Evolutionary conservation across 2,888 invertebrate genomes (phyloP).

Genomic region (Rhagium mordax): DNA sequence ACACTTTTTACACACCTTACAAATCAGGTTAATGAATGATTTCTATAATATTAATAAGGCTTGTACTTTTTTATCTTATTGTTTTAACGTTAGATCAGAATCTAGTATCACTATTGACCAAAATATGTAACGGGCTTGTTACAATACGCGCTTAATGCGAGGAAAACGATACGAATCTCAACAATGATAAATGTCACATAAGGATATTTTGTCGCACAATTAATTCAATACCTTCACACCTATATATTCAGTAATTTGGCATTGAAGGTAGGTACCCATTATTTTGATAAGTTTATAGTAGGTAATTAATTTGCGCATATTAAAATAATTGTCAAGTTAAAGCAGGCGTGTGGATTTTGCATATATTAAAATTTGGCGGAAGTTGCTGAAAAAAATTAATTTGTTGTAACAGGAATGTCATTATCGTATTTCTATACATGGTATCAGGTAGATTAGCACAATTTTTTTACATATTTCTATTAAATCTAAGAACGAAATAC

Average conservation of each 20-base stretch:
- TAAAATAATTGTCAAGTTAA: too few relatives aligned
- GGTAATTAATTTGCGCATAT: too few relatives aligned
- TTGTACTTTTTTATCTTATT: neutral
- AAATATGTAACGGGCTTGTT: constrained; percentile 4
- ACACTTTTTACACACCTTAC: too few relatives aligned
- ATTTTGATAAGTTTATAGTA: neutral
- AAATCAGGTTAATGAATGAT: neutral
- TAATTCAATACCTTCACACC: constrained; percentile 12
- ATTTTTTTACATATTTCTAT: too few relatives aligned
- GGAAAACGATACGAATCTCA: constrained; percentile 11
- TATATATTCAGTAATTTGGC: neutral
- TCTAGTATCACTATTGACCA: neutral
- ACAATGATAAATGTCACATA: constrained; percentile 18
- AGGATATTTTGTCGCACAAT: constrained; percentile 11
- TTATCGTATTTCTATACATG: too few relatives aligned
- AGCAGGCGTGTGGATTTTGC: neutral
- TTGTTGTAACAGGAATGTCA: too few relatives aligned
- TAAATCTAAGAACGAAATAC: too few relatives aligned
- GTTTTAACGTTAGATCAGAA: neutral
- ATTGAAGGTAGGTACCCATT: neutral
- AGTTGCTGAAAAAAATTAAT: too few relatives aligned
- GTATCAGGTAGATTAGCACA: too few relatives aligned
- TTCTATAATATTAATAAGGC: neutral
- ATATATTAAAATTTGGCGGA: too few relatives aligned
- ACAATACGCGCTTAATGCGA: neutral